Evolutionary conservation across 2,797 vertebrate species (phyloP).

Genomic region (Emys orbicularis): DNA sequence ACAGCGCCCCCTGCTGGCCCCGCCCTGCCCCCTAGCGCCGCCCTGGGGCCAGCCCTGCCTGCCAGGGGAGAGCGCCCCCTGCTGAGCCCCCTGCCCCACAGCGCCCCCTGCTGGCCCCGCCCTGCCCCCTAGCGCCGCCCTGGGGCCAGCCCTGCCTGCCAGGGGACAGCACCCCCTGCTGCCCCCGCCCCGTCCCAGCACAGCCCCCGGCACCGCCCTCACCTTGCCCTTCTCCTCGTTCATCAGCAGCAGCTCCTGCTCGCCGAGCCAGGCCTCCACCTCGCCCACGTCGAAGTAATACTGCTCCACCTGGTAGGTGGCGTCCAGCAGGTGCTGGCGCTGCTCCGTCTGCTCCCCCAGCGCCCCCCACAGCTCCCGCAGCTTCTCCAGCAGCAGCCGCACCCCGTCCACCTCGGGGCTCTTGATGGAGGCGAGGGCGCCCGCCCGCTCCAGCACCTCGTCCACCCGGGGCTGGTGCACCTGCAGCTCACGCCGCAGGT

Average conservation of each 20-base stretch:
- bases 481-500: constrained; percentile 91
- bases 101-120: neutral
- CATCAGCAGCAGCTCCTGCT: constrained; percentile 97
- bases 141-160: too few relatives aligned
- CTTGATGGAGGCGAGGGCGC: constrained; percentile 85
- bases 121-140: too few relatives aligned
- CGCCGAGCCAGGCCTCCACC: constrained; percentile 95
- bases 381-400: constrained; percentile 84
- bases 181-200: too few relatives aligned
- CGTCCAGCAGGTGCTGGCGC: constrained; percentile 89
- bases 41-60: too few relatives aligned
- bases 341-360: constrained; percentile 89
- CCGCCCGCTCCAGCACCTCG: constrained; percentile 90
- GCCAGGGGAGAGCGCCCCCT: too few relatives aligned
- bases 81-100: too few relatives aligned
- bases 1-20: too few relatives aligned
- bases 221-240: constrained; percentile 97
- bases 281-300: constrained; percentile 94
- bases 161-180: too few relatives aligned
- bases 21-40: too few relatives aligned
- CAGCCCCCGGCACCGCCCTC: neutral
- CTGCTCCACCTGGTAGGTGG: constrained; percentile 94
- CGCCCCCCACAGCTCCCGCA: constrained; percentile 86
- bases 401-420: constrained; percentile 88
- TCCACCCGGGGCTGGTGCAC: constrained; percentile 87